Conservation (phyloP, 2,113 vertebrate species). For the Oenanthe melanoleuca region DNA sequence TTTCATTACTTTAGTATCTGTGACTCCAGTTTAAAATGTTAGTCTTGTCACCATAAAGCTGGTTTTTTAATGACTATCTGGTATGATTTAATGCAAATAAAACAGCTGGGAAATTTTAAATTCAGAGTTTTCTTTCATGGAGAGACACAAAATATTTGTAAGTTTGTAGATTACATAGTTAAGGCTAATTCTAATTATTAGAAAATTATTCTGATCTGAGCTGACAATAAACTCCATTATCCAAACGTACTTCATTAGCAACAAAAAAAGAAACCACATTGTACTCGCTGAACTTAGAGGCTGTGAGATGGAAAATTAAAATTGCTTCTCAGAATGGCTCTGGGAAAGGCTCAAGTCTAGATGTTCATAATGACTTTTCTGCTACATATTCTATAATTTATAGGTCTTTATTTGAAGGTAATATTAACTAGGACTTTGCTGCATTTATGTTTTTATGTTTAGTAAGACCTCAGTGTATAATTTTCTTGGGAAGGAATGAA, state of each 20-base stretch:
- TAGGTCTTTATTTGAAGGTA: background rate
- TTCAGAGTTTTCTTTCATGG: background rate
- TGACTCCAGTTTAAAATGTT: background rate
- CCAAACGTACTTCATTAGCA: background rate
- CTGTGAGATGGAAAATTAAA: background rate
- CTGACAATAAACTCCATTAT: background rate
- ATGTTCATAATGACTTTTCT: background rate
- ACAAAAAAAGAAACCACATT: background rate
- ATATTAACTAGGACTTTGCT: background rate
- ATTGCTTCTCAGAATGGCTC: background rate
- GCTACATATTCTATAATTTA: background rate
- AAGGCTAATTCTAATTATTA: background rate
- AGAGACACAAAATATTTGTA: background rate
- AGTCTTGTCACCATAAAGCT: background rate
- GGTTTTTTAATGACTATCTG: background rate
- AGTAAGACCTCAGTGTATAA: background rate
- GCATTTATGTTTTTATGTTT: background rate
- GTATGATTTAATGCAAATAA: background rate
- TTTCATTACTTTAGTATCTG: background rate
- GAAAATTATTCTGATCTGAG: background rate
- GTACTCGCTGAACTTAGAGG: background rate
- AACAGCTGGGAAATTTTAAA: background rate
- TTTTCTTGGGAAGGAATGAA: background rate
- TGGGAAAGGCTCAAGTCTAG: background rate
- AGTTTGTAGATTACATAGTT: background rate